Evolutionary conservation across 1,140 invertebrate genomes (phyloP).

Genomic region (Penaeus japonicus): DNA sequence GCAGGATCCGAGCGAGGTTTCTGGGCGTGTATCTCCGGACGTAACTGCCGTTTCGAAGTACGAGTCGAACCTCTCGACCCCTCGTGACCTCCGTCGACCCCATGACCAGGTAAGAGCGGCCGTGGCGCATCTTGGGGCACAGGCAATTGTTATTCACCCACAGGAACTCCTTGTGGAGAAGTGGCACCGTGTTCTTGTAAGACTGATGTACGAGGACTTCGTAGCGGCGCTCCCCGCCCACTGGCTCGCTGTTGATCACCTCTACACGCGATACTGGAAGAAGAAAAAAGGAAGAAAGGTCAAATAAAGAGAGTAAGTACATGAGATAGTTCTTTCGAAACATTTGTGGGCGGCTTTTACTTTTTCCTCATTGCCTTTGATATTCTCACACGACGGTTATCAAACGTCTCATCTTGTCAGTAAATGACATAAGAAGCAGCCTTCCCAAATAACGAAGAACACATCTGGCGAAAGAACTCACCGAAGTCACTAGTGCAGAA

Average conservation of each 20-base stretch:
- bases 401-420: no score
- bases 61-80: constrained; percentile 47
- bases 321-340: not conserved
- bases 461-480: not conserved
- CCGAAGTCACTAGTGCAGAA: constrained; percentile 44
- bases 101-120: constrained; percentile 57
- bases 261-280: constrained; percentile 44
- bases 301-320: not conserved
- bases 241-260: constrained; percentile 28
- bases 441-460: no score
- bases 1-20: constrained; percentile 40
- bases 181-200: constrained; percentile 58
- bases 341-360: not conserved
- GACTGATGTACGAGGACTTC: constrained; percentile 56
- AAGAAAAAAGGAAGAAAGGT: not conserved
- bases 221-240: constrained; percentile 27
- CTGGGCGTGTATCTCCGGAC: constrained; percentile 33
- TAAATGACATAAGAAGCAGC: no score
- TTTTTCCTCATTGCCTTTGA: not conserved
- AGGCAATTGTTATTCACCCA: constrained; percentile 46
- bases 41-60: constrained; percentile 25
- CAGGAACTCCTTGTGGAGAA: constrained; percentile 58
- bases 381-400: no score
- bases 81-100: constrained; percentile 36
- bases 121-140: constrained; percentile 49